Evolutionary conservation across 1,140 invertebrate genomes (phyloP).

Genomic region (Drosophila saltans): DNA sequence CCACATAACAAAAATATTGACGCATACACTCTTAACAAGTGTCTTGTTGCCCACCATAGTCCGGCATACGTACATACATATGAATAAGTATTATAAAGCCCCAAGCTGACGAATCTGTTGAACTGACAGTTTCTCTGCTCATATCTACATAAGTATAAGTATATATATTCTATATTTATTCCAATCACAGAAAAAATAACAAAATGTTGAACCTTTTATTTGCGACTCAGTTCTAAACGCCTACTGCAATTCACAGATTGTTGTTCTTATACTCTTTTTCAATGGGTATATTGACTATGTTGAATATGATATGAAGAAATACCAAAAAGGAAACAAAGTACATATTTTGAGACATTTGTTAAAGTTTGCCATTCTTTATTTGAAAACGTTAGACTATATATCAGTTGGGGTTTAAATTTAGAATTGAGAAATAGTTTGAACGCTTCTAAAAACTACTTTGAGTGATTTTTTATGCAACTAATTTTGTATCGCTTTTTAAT

Average conservation of each 20-base stretch:
- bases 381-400: too few relatives aligned
- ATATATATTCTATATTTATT: not conserved
- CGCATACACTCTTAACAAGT: slow-evolving; percentile 50
- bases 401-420: too few relatives aligned
- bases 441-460: too few relatives aligned
- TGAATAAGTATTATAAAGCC: slow-evolving; percentile 9
- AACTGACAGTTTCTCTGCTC: slow-evolving; percentile 41
- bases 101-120: slow-evolving; percentile 46
- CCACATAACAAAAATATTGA: slow-evolving; percentile 28
- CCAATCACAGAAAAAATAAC: slow-evolving; percentile 26
- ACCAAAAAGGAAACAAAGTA: too few relatives aligned
- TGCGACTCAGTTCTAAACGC: slow-evolving; percentile 14
- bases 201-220: slow-evolving; percentile 33
- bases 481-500: too few relatives aligned
- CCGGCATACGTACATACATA: slow-evolving; percentile 7
- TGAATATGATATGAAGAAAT: too few relatives aligned
- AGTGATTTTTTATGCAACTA: too few relatives aligned
- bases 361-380: too few relatives aligned
- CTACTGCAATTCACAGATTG: slow-evolving; percentile 3
- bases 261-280: slow-evolving; percentile 42
- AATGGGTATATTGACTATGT: not conserved
- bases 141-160: not conserved
- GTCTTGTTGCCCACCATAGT: slow-evolving; percentile 59
- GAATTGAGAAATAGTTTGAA: too few relatives aligned
- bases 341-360: too few relatives aligned